These are phyloP conservation scores for Caranx melampygus DNA, from an alignment of 2,113 vertebrate species.

Conservation along the genomic window DNA sequence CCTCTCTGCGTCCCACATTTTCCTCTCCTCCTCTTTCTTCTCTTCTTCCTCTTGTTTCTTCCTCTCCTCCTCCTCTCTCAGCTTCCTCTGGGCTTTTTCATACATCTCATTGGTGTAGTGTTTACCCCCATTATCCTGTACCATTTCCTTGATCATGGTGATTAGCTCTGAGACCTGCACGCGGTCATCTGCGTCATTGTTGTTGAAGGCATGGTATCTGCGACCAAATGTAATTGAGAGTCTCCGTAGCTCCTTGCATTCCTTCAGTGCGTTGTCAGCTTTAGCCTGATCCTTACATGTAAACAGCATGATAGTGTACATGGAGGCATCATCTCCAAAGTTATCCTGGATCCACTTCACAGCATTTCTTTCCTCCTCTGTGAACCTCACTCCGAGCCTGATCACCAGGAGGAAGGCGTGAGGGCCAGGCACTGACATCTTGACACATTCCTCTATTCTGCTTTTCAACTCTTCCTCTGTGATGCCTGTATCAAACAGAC, in stretches of 20 bases:
- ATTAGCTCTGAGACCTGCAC: constrained; percentile 72
- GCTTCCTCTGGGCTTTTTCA: constrained; percentile 68
- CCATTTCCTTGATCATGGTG: constrained; percentile 75
- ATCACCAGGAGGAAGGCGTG: constrained; percentile 81
- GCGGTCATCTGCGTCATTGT: constrained; percentile 67
- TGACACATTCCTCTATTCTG: constrained; percentile 76
- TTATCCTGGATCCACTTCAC: constrained; percentile 82
- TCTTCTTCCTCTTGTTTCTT: constrained; percentile 68
- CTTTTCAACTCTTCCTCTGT: constrained; percentile 54
- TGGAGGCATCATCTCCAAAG: constrained; percentile 78
- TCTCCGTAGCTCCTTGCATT: constrained; percentile 73
- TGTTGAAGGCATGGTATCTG: constrained; percentile 79
- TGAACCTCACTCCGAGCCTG: constrained; percentile 75
- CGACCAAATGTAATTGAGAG: constrained; percentile 73
- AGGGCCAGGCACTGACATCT: constrained; percentile 79
- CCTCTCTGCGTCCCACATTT: constrained; percentile 76
- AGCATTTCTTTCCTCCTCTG: constrained; percentile 76
- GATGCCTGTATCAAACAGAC: constrained; percentile 77
- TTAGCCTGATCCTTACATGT: constrained; percentile 79
- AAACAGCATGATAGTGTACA: constrained; percentile 82
- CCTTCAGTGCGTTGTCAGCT: constrained; percentile 65
- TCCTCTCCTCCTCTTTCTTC: constrained; percentile 75
- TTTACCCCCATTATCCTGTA: constrained; percentile 71
- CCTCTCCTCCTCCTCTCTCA: constrained; percentile 70
- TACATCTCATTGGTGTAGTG: constrained; percentile 80